Percentiles rank a stretch among this genome's conserved stretches.
Evolutionary conservation across 2,888 invertebrate species (phyloP).

Genomic region (Smittia sp.): DNA sequence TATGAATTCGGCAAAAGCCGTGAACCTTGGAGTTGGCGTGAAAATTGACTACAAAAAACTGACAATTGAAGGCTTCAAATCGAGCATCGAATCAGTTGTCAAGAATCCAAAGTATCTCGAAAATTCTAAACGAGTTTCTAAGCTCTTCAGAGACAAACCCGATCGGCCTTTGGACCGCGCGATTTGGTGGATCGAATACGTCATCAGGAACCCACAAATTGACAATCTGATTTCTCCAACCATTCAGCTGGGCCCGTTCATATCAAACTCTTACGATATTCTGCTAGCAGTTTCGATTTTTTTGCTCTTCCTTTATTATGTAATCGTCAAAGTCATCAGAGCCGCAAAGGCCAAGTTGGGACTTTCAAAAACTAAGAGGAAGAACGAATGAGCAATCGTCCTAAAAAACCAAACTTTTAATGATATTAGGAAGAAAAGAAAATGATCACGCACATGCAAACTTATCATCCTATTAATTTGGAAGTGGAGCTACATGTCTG

Average conservation of each 20-base stretch:
- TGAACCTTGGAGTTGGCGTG: background rate
- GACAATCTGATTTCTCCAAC: conserved; percentile 1
- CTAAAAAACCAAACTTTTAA: too few species aligned
- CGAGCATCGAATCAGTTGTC: background rate
- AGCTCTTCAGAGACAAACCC: conserved; percentile 43
- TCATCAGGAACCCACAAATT: background rate
- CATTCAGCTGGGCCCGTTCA: background rate
- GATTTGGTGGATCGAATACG: conserved; percentile 34
- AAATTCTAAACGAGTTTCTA: conserved; percentile 46
- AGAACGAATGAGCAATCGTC: too few species aligned
- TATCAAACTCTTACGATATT: background rate
- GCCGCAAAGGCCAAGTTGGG: too few species aligned
- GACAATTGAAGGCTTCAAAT: background rate
- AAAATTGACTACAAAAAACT: conserved; percentile 11
- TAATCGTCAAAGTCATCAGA: too few species aligned
- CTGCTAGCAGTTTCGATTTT: conserved; percentile 3
- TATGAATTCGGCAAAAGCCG: background rate
- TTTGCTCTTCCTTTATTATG: too few species aligned
- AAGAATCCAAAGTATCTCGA: conserved; percentile 43
- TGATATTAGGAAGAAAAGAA: too few species aligned
- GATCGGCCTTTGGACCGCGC: background rate
- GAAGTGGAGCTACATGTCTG: too few species aligned
- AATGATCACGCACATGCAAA: too few species aligned
- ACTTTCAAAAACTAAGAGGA: too few species aligned
- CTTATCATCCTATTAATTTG: too few species aligned